Conservation (phyloP, 2,113 vertebrate species). For the Anolis carolinensis region DNA sequence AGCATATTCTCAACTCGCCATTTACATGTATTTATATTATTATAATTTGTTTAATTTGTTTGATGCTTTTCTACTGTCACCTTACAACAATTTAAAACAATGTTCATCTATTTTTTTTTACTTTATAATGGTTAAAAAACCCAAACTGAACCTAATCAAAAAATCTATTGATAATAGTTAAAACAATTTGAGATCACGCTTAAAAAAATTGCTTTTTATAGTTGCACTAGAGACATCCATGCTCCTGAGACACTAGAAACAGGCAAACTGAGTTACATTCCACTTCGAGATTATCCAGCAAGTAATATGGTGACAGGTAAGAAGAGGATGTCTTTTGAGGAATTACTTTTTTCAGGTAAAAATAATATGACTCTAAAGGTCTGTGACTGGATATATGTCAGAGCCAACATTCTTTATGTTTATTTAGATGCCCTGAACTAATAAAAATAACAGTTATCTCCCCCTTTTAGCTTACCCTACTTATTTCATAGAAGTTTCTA, state of each 20-base stretch:
- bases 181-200: too few relatives aligned
- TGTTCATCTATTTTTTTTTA: too few relatives aligned
- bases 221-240: slow-evolving; percentile 47
- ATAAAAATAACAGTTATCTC: neutral
- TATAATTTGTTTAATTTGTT: too few relatives aligned
- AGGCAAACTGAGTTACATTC: slow-evolving; percentile 60
- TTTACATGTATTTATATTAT: too few relatives aligned
- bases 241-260: slow-evolving; percentile 41
- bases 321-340: neutral
- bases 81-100: too few relatives aligned
- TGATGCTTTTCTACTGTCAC: too few relatives aligned
- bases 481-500: neutral
- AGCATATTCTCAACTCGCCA: neutral
- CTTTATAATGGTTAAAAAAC: too few relatives aligned
- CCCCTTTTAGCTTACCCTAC: neutral
- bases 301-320: slow-evolving; percentile 78
- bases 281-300: slow-evolving; percentile 73
- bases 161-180: too few relatives aligned
- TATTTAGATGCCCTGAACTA: neutral
- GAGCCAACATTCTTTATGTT: neutral
- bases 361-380: neutral
- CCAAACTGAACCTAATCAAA: too few relatives aligned
- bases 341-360: too few relatives aligned
- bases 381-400: neutral
- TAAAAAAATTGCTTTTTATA: neutral